Base-by-base conservation (phyloP, 2,888 invertebrate species). In the Oxyteleia sp. region DNA sequence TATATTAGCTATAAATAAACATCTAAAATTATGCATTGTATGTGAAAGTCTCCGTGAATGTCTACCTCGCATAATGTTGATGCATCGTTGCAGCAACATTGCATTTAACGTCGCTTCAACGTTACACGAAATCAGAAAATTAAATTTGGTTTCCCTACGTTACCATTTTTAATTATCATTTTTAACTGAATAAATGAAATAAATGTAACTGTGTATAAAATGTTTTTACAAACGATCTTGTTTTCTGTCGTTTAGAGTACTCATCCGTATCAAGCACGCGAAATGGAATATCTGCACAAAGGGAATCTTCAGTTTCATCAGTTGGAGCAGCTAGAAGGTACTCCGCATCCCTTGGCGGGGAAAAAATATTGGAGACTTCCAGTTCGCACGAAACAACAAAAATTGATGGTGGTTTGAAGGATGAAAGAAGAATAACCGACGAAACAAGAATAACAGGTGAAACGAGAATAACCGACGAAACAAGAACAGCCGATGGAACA, bases 221-320 rank as follows among this genome's bases (percentile, higher is more conserved):
- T 23, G 5, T 2, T 23, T 23, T 23, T 23, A 2, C 2, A 23
- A 5, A 23, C 23, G 2, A 5, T 4, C 2, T 23, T 23, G 10
- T 29, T 59, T 66, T 43, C 47, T 15, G 49, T 68, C 38, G 41
- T 32, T 75, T 89, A 92, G 93, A 94, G 79, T 93, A 91, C 82
- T 91, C 93, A 41, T 91, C 93, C 57, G 82, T 93, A 51, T 93
- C 93, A 59, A 93, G 93, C 86, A 93, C 90, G 84, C 92, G 91
- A 53, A 90, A 91, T 89, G 90, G 89, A 68, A 83, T 88, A 11
- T 86, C 92, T 26, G 87, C 91, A 93, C 94, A 89, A 61, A 72
- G 88, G 85, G 92, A 93, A 85, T 89, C 92, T 26, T 87, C 89
- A 2, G 41, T 87, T n/a, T 89, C 91, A 53, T 79, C 87, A 38